These are phyloP conservation scores for Amblyornis subalaris DNA, from an alignment of 2,113 vertebrate genomes.

Conservation along the genomic window DNA sequence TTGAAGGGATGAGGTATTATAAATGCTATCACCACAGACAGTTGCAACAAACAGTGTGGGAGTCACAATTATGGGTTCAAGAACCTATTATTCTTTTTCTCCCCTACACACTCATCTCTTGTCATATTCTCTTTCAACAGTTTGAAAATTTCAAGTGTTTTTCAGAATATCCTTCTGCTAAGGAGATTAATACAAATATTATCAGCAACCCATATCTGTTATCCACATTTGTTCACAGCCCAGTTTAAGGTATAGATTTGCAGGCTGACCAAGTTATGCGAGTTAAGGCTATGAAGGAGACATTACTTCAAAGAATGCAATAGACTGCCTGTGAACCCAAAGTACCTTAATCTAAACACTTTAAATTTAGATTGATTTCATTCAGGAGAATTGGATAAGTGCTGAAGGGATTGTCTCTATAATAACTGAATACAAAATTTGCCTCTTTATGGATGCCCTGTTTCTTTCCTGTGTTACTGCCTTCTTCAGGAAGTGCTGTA, in stretches of 20 bases:
- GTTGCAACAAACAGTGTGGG: conserved; percentile 72
- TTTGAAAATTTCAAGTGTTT: conserved; percentile 60
- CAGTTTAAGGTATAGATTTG: background rate
- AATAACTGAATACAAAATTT: background rate
- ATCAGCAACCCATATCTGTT: background rate
- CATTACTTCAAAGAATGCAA: background rate
- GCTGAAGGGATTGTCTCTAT: background rate
- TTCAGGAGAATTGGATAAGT: background rate
- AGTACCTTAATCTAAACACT: background rate
- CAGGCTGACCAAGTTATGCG: background rate
- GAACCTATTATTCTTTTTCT: conserved; percentile 68
- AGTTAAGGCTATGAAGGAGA: background rate
- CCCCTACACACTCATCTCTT: conserved; percentile 63
- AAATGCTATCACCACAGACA: conserved; percentile 62
- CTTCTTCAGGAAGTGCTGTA: background rate
- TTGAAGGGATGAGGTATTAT: conserved; percentile 50
- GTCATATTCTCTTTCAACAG: conserved; percentile 57
- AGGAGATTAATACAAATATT: background rate
- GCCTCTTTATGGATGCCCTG: background rate
- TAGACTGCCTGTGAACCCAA: background rate
- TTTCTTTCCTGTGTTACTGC: background rate
- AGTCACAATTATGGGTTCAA: conserved; percentile 75
- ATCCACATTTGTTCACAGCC: background rate
- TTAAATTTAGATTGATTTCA: background rate
- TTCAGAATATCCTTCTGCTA: conserved; percentile 36